These are phyloP conservation scores for Procambarus clarkii DNA, from an alignment of 1,140 invertebrate species.

Conservation along the genomic window DNA sequence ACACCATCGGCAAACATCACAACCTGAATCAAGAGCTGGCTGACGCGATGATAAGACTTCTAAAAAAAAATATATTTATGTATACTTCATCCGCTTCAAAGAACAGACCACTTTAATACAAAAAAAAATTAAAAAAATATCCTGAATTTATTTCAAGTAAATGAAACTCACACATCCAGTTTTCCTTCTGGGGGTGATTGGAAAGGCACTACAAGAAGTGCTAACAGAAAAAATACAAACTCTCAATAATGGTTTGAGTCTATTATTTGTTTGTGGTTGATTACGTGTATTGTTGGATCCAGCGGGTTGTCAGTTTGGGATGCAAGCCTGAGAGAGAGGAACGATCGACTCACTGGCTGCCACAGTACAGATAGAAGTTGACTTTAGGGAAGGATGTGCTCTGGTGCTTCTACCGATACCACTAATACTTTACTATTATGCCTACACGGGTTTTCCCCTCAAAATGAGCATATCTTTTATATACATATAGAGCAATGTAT, in stretches of 20 bases:
- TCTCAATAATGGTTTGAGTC: background rate
- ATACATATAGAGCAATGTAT: too few relatives aligned
- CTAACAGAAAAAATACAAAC: too few relatives aligned
- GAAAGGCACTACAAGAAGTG: background rate
- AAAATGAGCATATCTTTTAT: too few relatives aligned
- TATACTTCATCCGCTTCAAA: background rate
- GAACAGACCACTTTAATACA: background rate
- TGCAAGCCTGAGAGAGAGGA: conserved; percentile 18
- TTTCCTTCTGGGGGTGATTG: background rate
- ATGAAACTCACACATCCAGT: background rate
- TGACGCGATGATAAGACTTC: conserved; percentile 5
- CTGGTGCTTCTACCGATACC: background rate
- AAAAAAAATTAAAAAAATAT: background rate
- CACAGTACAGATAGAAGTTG: background rate
- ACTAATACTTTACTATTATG: too few relatives aligned
- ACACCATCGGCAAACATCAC: conserved; percentile 48
- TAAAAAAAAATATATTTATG: conserved; percentile 35
- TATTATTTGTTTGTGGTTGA: background rate
- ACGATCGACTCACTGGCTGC: background rate
- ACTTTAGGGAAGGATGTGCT: background rate
- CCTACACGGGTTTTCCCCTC: too few relatives aligned
- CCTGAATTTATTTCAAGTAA: background rate
- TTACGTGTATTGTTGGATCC: conserved; percentile 4
- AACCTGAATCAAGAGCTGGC: conserved; percentile 49
- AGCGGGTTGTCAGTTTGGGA: conserved; percentile 35